Base-by-base conservation (phyloP, 2,797 vertebrate genomes). In the Sebastes nivosus region DNA sequence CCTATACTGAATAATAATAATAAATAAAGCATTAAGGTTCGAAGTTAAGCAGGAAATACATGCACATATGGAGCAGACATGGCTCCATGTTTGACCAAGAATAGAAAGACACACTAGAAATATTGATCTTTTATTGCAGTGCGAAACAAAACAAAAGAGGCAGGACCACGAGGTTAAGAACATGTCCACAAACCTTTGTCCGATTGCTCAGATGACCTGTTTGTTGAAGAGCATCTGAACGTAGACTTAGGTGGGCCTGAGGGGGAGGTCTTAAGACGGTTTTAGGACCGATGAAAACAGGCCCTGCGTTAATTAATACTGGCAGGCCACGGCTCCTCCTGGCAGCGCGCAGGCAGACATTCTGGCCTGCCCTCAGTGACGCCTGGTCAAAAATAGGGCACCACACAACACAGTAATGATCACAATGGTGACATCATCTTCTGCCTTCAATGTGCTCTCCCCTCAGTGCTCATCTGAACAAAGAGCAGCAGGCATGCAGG, bases 341-440 rank as follows among this genome's bases (percentile, higher is more conserved):
- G 93, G 94, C 95, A 79, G 85, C 81, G 79, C 75, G 87, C 87
- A 90, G 88, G 91, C 93, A 94, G 93, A 93, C 92, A 91, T 93
- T 88, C 80, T 87, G 91, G 92, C 88, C 91, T 94, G 87, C 92
- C 91, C 92, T 94, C 90, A 72, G 90, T 95, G 92, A 94, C 85
- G 91, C 93, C 92, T 93, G 95, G 94, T 96, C 94, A 95, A 95
- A 96, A 96, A 95, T 95, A 96, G 95, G 94, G 93, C 96, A 95
- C 88, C 89, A 80, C 90, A 88, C 88, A 83, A 87, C 86, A 87
- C 91, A 91, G 93, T 91, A 93, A 94, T 94, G 88, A 94, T 94
- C 93, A 94, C 92, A 94, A 94, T 92, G 94, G 94, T 95, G 94
- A 95, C 91, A 93, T 95, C 95, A 96, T 94, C 90, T 80, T 80